Base-by-base conservation (phyloP, 2,113 vertebrate genomes). In the Larimichthys polyactis region DNA sequence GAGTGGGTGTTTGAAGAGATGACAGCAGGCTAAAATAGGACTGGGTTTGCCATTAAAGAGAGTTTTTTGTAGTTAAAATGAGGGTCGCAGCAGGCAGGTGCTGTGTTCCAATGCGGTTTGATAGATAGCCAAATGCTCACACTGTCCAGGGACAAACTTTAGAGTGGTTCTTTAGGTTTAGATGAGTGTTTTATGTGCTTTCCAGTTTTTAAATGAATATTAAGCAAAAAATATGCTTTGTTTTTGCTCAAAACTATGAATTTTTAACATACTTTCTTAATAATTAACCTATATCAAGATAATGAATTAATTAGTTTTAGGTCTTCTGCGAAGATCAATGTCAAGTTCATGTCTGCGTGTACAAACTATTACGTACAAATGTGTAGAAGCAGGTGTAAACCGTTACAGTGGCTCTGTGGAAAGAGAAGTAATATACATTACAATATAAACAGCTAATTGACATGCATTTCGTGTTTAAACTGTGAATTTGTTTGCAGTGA, bases 61-160 rank as follows among this genome's bases (percentile, higher is more conserved):
- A 7, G 11, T 57, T 78, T 78, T 88, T 83, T 88, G 83, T 71
- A 78, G 83, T 66, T 78, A 54, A 87, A 86, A 85, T 91, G 75
- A 86, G 78, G 83, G 79, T 74, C 32, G 17, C 72, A 70, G 79
- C 65, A 70, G 65, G 65, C 17, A 12, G 55, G 4, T 6, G n/a
- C 70, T 68, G 70, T 52, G 70, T 67, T 60, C 36, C 49, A 46
- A 44, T 0, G 3, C 59, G 62, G 54, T 71, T 84, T 78, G 68
- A 83, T 69, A 73, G 58, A 78, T 57, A 76, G 72, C 51, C 75
- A 82, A 67, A 81, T 75, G 27, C 64, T 77, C 59, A 63, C 19
- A 60, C 4, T 71, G 70, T 84, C 63, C 55, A 52, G 68, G 71
- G 71, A 59, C 24, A 71, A 71, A 69, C 55, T 54, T 67, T 59